Percentiles rank a stretch among this genome's conserved stretches.
These are phyloP conservation scores for Synanthedon andrenaeformis DNA, from an alignment of 2,888 invertebrate species.

Conservation along the genomic window DNA sequence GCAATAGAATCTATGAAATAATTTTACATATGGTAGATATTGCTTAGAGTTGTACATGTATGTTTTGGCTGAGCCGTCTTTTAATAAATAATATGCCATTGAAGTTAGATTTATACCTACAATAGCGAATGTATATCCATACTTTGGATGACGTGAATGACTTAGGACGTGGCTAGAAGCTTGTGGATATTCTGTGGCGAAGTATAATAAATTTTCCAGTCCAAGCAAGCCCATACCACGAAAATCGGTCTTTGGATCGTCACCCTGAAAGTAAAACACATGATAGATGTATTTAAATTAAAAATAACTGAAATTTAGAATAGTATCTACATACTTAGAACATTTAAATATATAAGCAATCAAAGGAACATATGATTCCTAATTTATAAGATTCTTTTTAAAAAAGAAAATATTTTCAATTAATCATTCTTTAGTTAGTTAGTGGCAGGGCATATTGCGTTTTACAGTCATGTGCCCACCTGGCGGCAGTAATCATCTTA, in stretches of 20 bases:
- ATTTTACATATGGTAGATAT: conserved; percentile 73
- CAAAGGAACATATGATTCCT: no score
- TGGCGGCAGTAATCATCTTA: no score
- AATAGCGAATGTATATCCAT: conserved; percentile 91
- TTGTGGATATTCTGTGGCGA: conserved; percentile 83
- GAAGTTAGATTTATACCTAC: conserved; percentile 96
- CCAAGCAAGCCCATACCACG: conserved; percentile 97
- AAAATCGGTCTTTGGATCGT: conserved; percentile 98
- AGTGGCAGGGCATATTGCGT: no score
- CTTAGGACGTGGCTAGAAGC: conserved; percentile 85
- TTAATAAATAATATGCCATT: conserved; percentile 85
- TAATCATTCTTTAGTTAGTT: no score
- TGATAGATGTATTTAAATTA: not conserved
- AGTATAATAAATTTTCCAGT: conserved; percentile 89
- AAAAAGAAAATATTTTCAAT: no score
- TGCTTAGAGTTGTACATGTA: conserved; percentile 89
- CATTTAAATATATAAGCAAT: no score
- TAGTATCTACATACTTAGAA: no score
- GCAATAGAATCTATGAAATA: conserved; percentile 95
- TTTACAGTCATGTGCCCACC: no score
- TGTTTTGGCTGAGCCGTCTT: conserved; percentile 85
- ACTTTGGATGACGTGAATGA: conserved; percentile 89
- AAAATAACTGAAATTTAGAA: not conserved
- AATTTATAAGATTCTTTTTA: no score
- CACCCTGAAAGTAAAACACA: conserved; percentile 74